These are phyloP conservation scores for Peromyscus eremicus DNA, from an alignment of 2,797 vertebrate species.

Conservation along the genomic window DNA sequence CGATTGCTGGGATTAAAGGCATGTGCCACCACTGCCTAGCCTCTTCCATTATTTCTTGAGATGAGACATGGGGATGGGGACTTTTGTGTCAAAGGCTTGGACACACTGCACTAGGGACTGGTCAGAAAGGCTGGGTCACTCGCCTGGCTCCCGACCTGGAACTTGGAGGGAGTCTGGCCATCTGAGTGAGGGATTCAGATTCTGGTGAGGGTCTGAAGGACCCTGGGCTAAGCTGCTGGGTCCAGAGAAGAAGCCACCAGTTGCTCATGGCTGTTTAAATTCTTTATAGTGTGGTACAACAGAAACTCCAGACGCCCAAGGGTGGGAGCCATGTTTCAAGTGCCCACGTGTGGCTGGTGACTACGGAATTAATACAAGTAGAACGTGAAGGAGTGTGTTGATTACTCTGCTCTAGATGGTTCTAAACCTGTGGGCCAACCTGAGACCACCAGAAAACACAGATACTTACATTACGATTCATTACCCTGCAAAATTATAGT, in stretches of 20 bases:
- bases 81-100: neutral
- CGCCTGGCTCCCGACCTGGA: neutral
- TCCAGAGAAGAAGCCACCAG: no score
- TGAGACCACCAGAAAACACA: neutral
- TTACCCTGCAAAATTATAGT: neutral
- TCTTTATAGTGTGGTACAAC: neutral
- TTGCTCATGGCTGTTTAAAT: neutral
- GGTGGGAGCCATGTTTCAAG: neutral
- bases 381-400: neutral
- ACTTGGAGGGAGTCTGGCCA: neutral
- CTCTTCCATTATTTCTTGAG: neutral
- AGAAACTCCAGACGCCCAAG: neutral
- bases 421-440: neutral
- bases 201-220: neutral
- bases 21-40: no score
- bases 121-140: neutral
- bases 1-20: no score
- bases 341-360: neutral
- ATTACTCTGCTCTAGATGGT: neutral
- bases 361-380: fast-evolving
- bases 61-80: neutral
- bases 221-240: neutral
- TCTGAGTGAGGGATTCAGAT: neutral
- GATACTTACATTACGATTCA: neutral
- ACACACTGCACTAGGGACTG: neutral